Percentiles rank a stretch among this genome's conserved stretches.
Conservation (phyloP, 2,888 invertebrate species). For the Aporophyla lueneburgensis region DNA sequence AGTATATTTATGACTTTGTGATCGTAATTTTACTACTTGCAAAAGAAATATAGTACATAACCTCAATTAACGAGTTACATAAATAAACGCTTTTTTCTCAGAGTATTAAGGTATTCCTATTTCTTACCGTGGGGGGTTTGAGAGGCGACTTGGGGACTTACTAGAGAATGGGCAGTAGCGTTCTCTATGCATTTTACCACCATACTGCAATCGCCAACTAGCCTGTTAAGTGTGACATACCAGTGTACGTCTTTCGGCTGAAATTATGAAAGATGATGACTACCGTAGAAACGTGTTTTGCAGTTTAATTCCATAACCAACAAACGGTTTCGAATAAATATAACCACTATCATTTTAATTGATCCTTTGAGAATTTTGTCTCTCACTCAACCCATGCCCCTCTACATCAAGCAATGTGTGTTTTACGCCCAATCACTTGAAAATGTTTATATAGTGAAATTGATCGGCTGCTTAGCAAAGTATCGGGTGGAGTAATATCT, state of each 20-base stretch:
- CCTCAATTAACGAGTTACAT: no score
- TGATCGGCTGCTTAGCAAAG: conserved; percentile 41
- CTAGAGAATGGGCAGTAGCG: no score
- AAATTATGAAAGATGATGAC: no score
- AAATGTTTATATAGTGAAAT: conserved; percentile 47
- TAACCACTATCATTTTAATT: neutral
- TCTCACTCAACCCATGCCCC: neutral
- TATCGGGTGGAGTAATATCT: conserved; percentile 36
- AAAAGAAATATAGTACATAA: neutral
- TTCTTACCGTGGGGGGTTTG: no score
- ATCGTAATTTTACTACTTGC: neutral
- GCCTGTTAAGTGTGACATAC: no score
- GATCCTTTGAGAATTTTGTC: neutral
- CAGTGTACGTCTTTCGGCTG: no score
- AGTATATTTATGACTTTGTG: conserved; percentile 47
- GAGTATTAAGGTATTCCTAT: neutral
- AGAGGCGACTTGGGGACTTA: no score
- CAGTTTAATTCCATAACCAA: no score
- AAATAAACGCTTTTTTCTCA: neutral
- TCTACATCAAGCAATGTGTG: conserved; percentile 19
- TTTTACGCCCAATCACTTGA: conserved; percentile 28
- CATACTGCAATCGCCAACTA: no score
- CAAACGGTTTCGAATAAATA: neutral
- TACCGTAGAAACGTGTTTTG: neutral
- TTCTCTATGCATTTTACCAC: no score